A percentile compares a stretch with the other conserved stretches of the same genome.
These are phyloP conservation scores for Noctua janthina DNA, from an alignment of 2,888 invertebrate species.

Conservation along the genomic window DNA sequence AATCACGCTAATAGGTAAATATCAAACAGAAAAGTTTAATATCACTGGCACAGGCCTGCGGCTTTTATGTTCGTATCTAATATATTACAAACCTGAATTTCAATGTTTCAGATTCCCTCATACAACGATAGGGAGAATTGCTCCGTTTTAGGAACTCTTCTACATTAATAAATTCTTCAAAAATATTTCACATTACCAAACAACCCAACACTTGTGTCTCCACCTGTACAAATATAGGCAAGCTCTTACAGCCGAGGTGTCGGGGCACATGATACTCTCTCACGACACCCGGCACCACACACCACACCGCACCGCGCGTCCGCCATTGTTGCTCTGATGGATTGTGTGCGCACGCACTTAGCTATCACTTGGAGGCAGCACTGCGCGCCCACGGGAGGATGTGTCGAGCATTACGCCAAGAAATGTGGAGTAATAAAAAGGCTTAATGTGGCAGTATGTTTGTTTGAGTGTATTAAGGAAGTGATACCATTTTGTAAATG, in stretches of 20 bases:
- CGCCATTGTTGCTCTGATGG: constrained; percentile 65
- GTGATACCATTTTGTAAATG: neutral
- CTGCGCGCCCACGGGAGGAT: constrained; percentile 31
- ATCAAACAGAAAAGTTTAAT: no score
- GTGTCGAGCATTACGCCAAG: constrained; percentile 36
- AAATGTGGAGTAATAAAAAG: constrained; percentile 50
- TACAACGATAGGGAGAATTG: neutral
- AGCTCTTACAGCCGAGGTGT: constrained; percentile 74
- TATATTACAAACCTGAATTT: no score
- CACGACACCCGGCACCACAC: constrained; percentile 26
- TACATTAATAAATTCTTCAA: neutral
- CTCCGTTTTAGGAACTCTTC: neutral
- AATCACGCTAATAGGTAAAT: no score
- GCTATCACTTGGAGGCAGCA: constrained; percentile 58
- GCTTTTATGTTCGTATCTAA: neutral
- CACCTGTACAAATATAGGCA: constrained; percentile 60
- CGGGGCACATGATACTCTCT: constrained; percentile 65
- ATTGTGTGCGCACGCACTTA: constrained; percentile 67
- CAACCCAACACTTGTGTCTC: constrained; percentile 35
- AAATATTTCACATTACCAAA: neutral
- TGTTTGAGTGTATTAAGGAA: neutral
- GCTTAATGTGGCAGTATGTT: constrained; percentile 45
- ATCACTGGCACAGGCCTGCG: neutral
- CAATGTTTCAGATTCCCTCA: neutral
- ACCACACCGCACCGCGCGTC: constrained; percentile 27